These are phyloP conservation scores for Butorides virescens DNA, from an alignment of 2,113 vertebrate genomes.

Conservation along the genomic window DNA sequence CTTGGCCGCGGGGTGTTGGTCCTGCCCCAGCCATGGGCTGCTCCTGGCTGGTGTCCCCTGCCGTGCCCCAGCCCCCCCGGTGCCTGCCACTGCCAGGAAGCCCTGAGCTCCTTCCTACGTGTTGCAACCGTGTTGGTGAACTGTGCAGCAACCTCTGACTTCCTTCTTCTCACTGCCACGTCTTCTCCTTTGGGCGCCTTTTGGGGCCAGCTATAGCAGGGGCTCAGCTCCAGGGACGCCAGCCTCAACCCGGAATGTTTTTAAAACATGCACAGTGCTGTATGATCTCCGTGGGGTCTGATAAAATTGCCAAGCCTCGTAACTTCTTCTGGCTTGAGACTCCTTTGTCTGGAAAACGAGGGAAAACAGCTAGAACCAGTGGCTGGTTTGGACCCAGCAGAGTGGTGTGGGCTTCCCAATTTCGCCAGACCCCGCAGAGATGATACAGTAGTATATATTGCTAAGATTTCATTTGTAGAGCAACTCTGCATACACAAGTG, in stretches of 20 bases:
- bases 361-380: background rate
- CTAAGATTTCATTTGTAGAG: background rate
- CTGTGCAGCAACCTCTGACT: background rate
- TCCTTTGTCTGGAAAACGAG: background rate
- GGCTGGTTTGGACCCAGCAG: background rate
- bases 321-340: background rate
- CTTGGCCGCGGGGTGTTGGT: rapidly evolving
- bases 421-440: background rate
- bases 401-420: background rate
- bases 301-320: background rate
- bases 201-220: background rate
- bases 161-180: background rate
- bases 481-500: background rate
- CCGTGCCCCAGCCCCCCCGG: rapidly evolving
- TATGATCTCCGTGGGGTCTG: background rate
- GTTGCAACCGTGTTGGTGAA: background rate
- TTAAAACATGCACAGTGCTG: background rate
- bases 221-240: background rate
- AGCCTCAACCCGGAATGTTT: background rate
- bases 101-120: background rate
- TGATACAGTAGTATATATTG: too few species aligned
- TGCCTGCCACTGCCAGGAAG: background rate
- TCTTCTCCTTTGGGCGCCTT: background rate
- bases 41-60: background rate
- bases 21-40: rapidly evolving